These are phyloP conservation scores for Drosophila nikananu DNA, from an alignment of 1,140 invertebrate genomes.

Conservation along the genomic window DNA sequence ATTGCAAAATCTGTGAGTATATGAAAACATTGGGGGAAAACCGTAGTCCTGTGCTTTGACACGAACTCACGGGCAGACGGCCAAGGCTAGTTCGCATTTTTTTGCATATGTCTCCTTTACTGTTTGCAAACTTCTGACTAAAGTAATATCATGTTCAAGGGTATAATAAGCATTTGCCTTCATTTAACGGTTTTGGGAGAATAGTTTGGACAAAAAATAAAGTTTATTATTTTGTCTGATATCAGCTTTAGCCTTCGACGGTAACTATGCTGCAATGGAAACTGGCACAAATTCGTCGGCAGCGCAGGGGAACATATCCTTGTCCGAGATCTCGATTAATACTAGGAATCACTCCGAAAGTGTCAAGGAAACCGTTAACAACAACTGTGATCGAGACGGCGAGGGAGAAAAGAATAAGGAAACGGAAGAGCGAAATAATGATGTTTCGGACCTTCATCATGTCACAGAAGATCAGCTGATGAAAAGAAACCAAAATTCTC, in stretches of 20 bases:
- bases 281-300: conserved; percentile 27
- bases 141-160: background rate
- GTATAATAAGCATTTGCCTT: background rate
- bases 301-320: conserved; percentile 11
- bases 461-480: conserved; percentile 31
- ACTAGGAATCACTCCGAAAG: conserved; percentile 9
- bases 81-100: too few species aligned
- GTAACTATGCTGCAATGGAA: conserved; percentile 71
- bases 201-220: background rate
- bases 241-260: conserved; percentile 69
- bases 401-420: conserved; percentile 18
- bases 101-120: too few species aligned
- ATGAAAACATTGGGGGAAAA: too few species aligned
- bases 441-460: conserved; percentile 19
- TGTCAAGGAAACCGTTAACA: conserved; percentile 37
- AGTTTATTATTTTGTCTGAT: conserved; percentile 14
- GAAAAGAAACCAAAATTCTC: conserved; percentile 20
- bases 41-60: too few species aligned
- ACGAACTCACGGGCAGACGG: too few species aligned
- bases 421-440: conserved; percentile 8
- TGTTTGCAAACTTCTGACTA: too few species aligned
- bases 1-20: too few species aligned
- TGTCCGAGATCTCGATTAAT: conserved; percentile 9
- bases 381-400: background rate
- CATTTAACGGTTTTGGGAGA: background rate